Base-by-base conservation (phyloP, 2,888 invertebrate genomes). In the Troides helena region DNA sequence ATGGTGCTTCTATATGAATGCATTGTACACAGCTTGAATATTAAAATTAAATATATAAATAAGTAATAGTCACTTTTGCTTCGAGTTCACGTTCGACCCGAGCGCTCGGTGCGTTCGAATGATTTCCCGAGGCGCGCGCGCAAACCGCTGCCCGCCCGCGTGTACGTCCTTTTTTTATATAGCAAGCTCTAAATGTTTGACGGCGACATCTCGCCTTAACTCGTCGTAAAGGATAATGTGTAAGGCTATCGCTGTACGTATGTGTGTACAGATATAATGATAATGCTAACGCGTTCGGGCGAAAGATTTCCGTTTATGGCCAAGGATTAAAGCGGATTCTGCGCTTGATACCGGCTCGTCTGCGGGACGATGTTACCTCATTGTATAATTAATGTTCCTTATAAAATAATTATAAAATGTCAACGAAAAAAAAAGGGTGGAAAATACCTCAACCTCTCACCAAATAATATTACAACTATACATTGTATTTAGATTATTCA, bases 161-260 rank as follows among this genome's bases (percentile, higher is more conserved):
- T 76, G 78, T 78, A 78, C 88, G 85, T 90, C 89, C 89, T 90
- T 91, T 91, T 89, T 91, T 89, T 87, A 88, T 88, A 89, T 85
- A 80, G 74, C 82, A 78, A 83, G 87, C 85, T 87, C 87, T 89
- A 85, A 88, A 89, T 88, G 88, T 90, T 87, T 82, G 88, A 86
- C 85, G 89, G 86, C 89, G 86, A 85, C 85, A 81, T 80, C 80
- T 82, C 81, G 89, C 83, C 87, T 90, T 90, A 88, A 81, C 87
- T 89, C 86, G 81, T 83, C 84, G 89, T 86, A 89, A 91, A 92
- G 92, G 92, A 92, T 92, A 92, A 90, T 87, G 85, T 83, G 83
- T 90, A 87, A 91, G 91, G 90, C 90, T 90, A 90, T 87, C 85
- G 83, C 80, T 66, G 23, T 66, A 69, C 21, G 58, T 57, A 66